Percentiles rank a stretch among this genome's conserved stretches.
Evolutionary conservation across 2,797 vertebrate species (phyloP).

Genomic region (Amblyopsis hoosieri): DNA sequence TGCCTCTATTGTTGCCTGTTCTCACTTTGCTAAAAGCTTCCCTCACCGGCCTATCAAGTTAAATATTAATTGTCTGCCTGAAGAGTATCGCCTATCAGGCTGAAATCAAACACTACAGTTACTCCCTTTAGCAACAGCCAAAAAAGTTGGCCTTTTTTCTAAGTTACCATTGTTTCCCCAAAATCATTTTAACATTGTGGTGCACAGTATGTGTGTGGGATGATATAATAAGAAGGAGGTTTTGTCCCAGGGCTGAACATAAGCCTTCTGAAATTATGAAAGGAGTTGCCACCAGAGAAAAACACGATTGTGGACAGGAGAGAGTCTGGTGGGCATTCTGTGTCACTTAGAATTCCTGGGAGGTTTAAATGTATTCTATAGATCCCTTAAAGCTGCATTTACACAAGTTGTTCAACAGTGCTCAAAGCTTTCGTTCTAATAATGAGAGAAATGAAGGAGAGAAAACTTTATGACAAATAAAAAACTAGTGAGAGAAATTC

Average conservation of each 20-base stretch:
- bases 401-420: no score
- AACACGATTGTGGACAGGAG: conserved; percentile 3
- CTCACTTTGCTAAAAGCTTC: conserved; percentile 59
- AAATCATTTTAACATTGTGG: conserved; percentile 29
- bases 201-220: conserved; percentile 34
- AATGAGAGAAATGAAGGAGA: no score
- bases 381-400: neutral
- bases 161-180: conserved; percentile 52
- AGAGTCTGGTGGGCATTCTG: conserved; percentile 7
- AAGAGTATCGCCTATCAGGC: conserved; percentile 78
- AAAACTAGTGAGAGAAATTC: no score
- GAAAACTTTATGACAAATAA: no score
- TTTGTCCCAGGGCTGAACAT: conserved; percentile 40
- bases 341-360: conserved; percentile 11
- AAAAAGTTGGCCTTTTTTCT: conserved; percentile 50
- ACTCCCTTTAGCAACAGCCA: conserved; percentile 75
- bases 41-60: conserved; percentile 78
- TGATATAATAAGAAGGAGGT: conserved; percentile 30
- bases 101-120: conserved; percentile 83
- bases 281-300: conserved; percentile 21
- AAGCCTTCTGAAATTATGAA: conserved; percentile 35
- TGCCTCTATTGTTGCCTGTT: conserved; percentile 67
- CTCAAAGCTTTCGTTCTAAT: no score
- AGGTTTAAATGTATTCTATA: conserved; percentile 4
- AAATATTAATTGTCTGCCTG: conserved; percentile 83